A percentile compares a stretch with the other conserved stretches of the same genome.
Evolutionary conservation across 2,888 invertebrate species (phyloP).

Genomic region (Eristalis arbustorum): DNA sequence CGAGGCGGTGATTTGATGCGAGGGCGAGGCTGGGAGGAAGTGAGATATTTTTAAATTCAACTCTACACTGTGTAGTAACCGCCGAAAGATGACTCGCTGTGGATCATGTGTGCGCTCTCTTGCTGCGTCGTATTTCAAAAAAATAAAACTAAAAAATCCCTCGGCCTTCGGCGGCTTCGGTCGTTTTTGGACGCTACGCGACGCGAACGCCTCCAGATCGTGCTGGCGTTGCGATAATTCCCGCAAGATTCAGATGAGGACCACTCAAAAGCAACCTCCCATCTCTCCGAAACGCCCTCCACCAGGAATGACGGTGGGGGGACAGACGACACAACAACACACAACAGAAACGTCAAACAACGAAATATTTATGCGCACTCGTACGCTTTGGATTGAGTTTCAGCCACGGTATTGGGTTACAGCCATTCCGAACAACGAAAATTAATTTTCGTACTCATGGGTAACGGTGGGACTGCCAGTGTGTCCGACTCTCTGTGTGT

Average conservation of each 20-base stretch:
- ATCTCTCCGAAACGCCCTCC: not conserved
- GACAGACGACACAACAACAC: slow-evolving; percentile 1
- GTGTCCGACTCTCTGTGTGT: too few relatives aligned
- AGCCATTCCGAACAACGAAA: slow-evolving; percentile 60
- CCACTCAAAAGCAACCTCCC: too few relatives aligned
- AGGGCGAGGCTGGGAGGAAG: not conserved
- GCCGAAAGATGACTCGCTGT: not conserved
- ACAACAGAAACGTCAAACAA: slow-evolving; percentile 54
- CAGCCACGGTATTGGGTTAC: slow-evolving; percentile 59
- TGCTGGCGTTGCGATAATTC: not conserved
- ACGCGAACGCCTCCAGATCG: not conserved
- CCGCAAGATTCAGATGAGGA: not conserved
- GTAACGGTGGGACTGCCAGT: slow-evolving; percentile 37
- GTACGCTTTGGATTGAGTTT: slow-evolving; percentile 64
- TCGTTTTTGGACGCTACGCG: not conserved
- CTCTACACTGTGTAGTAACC: not conserved
- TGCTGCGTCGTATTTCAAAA: not conserved
- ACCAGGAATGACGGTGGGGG: not conserved
- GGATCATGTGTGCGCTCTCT: not conserved
- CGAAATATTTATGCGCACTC: slow-evolving; percentile 65
- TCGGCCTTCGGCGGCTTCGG: not conserved
- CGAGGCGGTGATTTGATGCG: not conserved
- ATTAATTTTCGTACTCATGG: slow-evolving; percentile 67
- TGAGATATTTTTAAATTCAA: slow-evolving; percentile 39
- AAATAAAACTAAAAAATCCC: not conserved